Conservation (phyloP, 2,113 vertebrate genomes). For the Malurus elegans region DNA sequence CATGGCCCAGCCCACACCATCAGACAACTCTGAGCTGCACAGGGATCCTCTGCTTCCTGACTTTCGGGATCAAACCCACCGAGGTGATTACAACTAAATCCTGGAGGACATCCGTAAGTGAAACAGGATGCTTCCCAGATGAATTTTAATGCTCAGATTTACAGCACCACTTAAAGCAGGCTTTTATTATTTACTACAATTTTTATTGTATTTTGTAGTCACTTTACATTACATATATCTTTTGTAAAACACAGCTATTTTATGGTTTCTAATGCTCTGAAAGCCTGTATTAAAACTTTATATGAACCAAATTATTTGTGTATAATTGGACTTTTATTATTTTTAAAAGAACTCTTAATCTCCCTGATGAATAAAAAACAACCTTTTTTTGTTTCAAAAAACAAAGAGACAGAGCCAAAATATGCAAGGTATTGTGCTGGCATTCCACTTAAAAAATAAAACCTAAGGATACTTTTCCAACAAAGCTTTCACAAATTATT, state of each 20-base stretch:
- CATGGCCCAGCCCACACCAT: rapidly evolving
- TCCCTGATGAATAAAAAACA: neutral
- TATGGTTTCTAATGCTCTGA: neutral
- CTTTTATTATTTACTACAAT: neutral
- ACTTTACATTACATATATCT: neutral
- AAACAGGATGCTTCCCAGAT: neutral
- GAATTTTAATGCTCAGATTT: neutral
- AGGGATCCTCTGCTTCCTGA: neutral
- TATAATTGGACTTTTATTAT: neutral
- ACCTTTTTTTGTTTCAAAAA: neutral
- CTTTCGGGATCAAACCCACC: neutral
- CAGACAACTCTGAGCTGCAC: neutral
- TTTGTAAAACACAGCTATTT: neutral
- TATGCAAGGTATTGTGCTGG: neutral
- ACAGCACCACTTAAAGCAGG: neutral
- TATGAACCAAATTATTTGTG: neutral
- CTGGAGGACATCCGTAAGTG: neutral
- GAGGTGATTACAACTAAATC: neutral
- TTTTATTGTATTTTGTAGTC: neutral
- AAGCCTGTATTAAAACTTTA: neutral
- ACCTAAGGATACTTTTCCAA: slow-evolving; percentile 11
- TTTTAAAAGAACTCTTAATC: slow-evolving; percentile 27
- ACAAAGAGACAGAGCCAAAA: neutral
- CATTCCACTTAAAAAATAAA: slow-evolving; percentile 1
- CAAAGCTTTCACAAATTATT: slow-evolving; percentile 27